Percentiles rank a stretch among this genome's conserved stretches.
Evolutionary conservation across 2,888 invertebrate genomes (phyloP).

Genomic region (Sminthurinus aureus): DNA sequence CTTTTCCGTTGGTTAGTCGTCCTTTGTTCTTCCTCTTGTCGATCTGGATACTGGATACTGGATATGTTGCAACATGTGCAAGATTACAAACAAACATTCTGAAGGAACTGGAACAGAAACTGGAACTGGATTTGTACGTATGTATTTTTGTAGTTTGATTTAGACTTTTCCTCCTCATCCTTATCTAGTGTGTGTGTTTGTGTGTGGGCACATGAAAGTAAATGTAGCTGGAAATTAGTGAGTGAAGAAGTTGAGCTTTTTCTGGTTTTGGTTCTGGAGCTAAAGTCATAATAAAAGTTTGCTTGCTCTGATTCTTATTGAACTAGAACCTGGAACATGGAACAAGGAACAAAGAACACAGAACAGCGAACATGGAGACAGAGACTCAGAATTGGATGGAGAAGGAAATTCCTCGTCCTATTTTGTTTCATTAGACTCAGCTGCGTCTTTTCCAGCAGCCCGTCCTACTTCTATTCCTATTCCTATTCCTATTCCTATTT

Average conservation of each 20-base stretch:
- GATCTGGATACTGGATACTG: no score
- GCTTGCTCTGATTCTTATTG: constrained; percentile 3
- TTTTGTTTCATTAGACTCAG: constrained; percentile 37
- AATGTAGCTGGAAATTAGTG: no score
- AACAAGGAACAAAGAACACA: no score
- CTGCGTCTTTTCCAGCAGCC: constrained; percentile 9
- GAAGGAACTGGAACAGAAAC: no score
- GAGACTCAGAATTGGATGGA: no score
- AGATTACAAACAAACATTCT: neutral
- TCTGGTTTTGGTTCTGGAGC: neutral
- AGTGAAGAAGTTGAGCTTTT: neutral
- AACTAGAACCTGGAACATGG: neutral
- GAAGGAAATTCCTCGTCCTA: constrained; percentile 10
- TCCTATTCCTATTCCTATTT: neutral
- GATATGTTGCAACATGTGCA: neutral
- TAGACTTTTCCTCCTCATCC: neutral
- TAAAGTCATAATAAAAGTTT: constrained; percentile 18
- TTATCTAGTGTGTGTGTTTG: neutral
- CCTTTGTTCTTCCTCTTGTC: neutral
- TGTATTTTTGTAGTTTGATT: neutral
- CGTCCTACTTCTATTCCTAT: neutral
- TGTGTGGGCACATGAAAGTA: no score
- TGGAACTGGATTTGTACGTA: no score
- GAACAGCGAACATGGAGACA: no score
- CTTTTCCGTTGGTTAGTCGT: no score